Conservation (phyloP, 2,888 invertebrate species). For the Clanis bilineata region DNA sequence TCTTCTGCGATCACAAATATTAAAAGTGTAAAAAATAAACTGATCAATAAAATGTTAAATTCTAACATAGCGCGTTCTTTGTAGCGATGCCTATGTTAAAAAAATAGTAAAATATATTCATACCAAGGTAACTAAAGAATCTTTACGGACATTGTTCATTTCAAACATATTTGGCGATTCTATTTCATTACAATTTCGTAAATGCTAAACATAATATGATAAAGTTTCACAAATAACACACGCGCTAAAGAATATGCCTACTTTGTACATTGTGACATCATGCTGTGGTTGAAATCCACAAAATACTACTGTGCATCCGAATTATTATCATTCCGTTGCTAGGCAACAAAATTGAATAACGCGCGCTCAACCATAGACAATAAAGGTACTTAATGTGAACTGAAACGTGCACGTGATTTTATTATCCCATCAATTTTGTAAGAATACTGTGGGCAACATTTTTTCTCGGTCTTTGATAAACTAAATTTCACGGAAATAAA, state of each 20-base stretch:
- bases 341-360: slow-evolving; percentile 73
- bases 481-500: background rate
- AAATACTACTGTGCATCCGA: slow-evolving; percentile 12
- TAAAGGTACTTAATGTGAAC: background rate
- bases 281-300: slow-evolving; percentile 38
- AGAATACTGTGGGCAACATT: background rate
- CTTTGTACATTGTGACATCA: slow-evolving; percentile 25
- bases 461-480: background rate
- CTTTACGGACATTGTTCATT: background rate
- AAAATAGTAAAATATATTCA: background rate
- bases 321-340: slow-evolving; percentile 55
- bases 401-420: background rate
- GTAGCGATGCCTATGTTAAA: slow-evolving; percentile 14
- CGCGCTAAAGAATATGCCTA: slow-evolving; percentile 17
- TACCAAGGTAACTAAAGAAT: background rate
- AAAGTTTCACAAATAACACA: background rate
- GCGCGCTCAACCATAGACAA: slow-evolving; percentile 53
- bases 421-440: too few relatives aligned
- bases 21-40: slow-evolving; percentile 41
- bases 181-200: background rate
- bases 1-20: slow-evolving; percentile 45
- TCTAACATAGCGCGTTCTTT: slow-evolving; percentile 40
- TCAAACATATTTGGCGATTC: background rate
- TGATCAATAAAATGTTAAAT: slow-evolving; percentile 33
- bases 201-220: background rate